phyloP scores from a whole-genome alignment of 2,888 invertebrate species.

The Aricia artaxerxes region DNA sequence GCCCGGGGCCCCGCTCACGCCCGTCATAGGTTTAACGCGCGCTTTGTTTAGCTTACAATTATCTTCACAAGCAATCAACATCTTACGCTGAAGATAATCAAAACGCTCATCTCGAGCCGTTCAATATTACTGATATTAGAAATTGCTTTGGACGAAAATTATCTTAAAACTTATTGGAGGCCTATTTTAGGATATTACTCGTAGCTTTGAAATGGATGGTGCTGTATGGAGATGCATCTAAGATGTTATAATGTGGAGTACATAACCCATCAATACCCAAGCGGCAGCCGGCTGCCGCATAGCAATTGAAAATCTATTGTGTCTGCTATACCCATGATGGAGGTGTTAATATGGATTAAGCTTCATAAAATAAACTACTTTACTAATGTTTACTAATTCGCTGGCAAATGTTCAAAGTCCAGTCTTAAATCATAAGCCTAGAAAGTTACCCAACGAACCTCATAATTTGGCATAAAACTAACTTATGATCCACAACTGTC shows the following conservation, averaged over 20 bases:
- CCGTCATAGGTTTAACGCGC: conserved; percentile 62
- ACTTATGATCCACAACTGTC: conserved; percentile 12
- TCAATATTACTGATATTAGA: conserved; percentile 16
- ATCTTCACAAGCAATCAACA: conserved; percentile 65
- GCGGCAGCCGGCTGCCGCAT: no score
- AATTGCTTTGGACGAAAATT: background rate
- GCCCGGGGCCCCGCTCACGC: conserved; percentile 55
- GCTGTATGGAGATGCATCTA: background rate
- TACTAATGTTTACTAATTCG: no score
- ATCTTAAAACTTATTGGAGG: background rate
- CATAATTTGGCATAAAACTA: conserved; percentile 8
- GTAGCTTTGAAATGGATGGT: background rate
- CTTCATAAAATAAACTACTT: no score
- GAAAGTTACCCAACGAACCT: background rate
- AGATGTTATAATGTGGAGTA: no score
- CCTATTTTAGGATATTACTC: background rate
- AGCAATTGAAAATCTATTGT: no score
- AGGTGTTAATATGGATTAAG: no score
- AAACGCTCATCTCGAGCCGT: conserved; percentile 39
- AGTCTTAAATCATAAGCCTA: background rate
- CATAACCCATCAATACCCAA: no score
- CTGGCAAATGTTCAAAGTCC: background rate
- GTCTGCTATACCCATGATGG: no score
- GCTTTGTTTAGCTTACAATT: conserved; percentile 75
- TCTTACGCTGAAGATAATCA: conserved; percentile 49